A percentile compares a stretch with the other conserved stretches of the same genome.
These are phyloP conservation scores for Bubalus kerabau DNA, from an alignment of 2,113 vertebrate genomes.

Conservation along the genomic window DNA sequence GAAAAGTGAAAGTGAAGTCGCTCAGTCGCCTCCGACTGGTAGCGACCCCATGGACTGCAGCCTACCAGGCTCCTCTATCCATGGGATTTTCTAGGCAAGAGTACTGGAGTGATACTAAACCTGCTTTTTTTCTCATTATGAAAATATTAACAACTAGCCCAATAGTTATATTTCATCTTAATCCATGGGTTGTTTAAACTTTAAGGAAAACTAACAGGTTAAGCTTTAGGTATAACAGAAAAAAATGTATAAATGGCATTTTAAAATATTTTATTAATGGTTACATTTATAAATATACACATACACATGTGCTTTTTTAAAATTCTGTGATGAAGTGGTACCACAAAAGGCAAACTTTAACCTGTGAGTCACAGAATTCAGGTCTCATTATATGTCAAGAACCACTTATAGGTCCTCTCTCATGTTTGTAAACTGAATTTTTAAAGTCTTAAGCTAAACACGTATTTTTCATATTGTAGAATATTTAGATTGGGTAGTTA, in stretches of 20 bases:
- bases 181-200: conserved; percentile 5
- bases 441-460: neutral
- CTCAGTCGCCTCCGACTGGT: too few species aligned
- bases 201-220: conserved; percentile 1
- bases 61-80: too few species aligned
- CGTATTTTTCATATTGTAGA: neutral
- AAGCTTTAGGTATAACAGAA: conserved; percentile 5
- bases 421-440: neutral
- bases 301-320: neutral
- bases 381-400: neutral
- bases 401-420: neutral
- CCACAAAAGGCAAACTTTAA: neutral
- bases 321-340: neutral
- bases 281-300: neutral
- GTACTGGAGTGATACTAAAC: neutral
- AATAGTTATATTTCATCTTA: conserved; percentile 17
- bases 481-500: neutral
- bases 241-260: neutral
- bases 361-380: neutral
- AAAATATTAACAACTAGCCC: conserved; percentile 2
- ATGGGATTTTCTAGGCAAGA: too few species aligned
- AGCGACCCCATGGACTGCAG: too few species aligned
- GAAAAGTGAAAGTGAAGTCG: too few species aligned
- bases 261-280: neutral
- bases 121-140: neutral